Conservation (phyloP, 2,888 invertebrate genomes). For the Platerodrilus igneus region DNA sequence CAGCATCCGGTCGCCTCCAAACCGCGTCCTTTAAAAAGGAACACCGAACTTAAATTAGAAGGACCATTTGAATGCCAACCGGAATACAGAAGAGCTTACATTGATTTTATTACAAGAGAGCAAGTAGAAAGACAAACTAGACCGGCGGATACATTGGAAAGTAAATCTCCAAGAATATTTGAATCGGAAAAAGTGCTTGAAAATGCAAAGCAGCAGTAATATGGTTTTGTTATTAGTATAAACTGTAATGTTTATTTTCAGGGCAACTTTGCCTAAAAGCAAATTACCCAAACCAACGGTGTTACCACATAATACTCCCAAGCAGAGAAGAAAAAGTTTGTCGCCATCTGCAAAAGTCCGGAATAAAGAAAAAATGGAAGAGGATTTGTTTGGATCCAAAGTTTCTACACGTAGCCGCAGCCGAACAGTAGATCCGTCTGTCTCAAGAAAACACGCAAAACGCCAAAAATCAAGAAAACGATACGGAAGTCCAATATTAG, state of each 20-base stretch:
- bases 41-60: constrained; percentile 35
- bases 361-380: constrained; percentile 20
- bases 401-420: not conserved
- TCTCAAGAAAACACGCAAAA: not conserved
- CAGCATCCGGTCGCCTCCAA: constrained; percentile 26
- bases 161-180: constrained; percentile 16
- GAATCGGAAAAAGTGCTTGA: too few species aligned
- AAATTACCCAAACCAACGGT: constrained; percentile 1
- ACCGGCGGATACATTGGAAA: constrained; percentile 29
- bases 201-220: too few species aligned
- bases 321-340: constrained; percentile 18
- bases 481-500: constrained; percentile 39
- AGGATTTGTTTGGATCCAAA: constrained; percentile 15
- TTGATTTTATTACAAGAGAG: constrained; percentile 47
- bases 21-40: constrained; percentile 18
- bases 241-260: too few species aligned
- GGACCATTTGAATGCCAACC: constrained; percentile 45
- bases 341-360: constrained; percentile 17
- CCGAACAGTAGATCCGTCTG: not conserved
- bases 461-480: constrained; percentile 16
- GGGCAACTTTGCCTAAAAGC: too few species aligned
- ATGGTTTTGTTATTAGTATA: too few species aligned
- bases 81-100: constrained; percentile 50
- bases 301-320: not conserved
- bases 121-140: constrained; percentile 32